These are phyloP conservation scores for Hypothenemus hampei DNA, from an alignment of 1,140 invertebrate species.

Conservation along the genomic window DNA sequence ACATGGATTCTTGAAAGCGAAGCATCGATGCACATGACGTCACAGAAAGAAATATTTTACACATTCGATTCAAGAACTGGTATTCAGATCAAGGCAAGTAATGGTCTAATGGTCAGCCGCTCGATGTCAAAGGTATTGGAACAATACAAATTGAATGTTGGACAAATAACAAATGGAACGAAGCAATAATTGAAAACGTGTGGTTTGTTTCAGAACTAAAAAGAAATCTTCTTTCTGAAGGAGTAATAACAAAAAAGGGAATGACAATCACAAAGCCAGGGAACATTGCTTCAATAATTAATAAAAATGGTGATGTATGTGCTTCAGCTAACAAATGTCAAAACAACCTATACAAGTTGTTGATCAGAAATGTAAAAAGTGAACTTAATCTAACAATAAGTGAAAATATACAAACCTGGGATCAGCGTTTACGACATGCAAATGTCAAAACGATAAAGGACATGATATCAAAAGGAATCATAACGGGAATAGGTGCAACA, in stretches of 20 bases:
- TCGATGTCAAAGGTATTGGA: constrained; percentile 29
- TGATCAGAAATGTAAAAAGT: not conserved
- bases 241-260: constrained; percentile 14
- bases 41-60: not conserved
- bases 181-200: constrained; percentile 16
- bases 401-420: no score
- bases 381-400: constrained; percentile 35
- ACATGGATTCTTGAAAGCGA: no score
- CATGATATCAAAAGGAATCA: no score
- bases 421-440: constrained; percentile 44
- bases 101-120: constrained; percentile 30
- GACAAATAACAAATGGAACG: constrained; percentile 8
- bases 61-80: constrained; percentile 1
- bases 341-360: not conserved
- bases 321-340: constrained; percentile 8
- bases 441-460: constrained; percentile 40
- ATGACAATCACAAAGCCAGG: constrained; percentile 5
- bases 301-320: constrained; percentile 13
- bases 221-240: constrained; percentile 20
- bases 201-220: constrained; percentile 13
- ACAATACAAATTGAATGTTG: constrained; percentile 29
- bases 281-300: constrained; percentile 13
- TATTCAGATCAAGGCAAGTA: constrained; percentile 9
- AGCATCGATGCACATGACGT: no score
- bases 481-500: no score